Percentiles rank a stretch among this genome's conserved stretches.
Evolutionary conservation across 2,113 vertebrate genomes (phyloP).

Genomic region (Anguilla japonica): DNA sequence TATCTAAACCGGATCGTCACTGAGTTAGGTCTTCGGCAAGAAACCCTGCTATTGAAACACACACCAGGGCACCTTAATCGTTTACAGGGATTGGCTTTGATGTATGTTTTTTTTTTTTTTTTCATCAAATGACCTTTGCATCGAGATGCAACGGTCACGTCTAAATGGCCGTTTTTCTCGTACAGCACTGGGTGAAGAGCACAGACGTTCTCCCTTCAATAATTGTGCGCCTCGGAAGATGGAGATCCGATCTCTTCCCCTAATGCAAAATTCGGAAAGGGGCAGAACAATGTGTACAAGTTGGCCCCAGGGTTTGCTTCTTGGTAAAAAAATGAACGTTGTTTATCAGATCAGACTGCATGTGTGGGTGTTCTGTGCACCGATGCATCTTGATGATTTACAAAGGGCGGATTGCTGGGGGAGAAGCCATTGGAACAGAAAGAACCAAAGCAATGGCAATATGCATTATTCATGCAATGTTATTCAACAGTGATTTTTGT

Average conservation of each 20-base stretch:
- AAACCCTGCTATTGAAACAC: too few relatives aligned
- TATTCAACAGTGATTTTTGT: constrained; percentile 55
- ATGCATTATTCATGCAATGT: constrained; percentile 49
- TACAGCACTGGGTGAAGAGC: not conserved
- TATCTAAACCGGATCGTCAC: not conserved
- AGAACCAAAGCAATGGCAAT: constrained; percentile 34
- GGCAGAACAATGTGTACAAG: not conserved
- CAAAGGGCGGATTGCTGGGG: constrained; percentile 38
- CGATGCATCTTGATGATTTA: constrained; percentile 44
- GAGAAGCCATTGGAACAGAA: constrained; percentile 45
- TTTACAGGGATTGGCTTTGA: not conserved
- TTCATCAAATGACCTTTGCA: not conserved
- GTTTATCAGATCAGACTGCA: constrained; percentile 36
- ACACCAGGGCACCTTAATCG: too few relatives aligned
- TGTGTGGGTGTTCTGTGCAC: constrained; percentile 32
- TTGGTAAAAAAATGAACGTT: constrained; percentile 58
- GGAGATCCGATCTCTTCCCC: not conserved
- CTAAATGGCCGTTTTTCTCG: not conserved
- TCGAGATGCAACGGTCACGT: not conserved
- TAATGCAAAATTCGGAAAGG: not conserved
- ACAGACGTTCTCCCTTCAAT: not conserved
- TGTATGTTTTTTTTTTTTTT: not conserved
- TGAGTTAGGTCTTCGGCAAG: not conserved
- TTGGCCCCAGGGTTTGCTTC: constrained; percentile 55
- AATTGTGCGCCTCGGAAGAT: not conserved